Evolutionary conservation across 2,113 vertebrate genomes (phyloP), one percentile per base, ranked within the genome.

Genomic region (Calidris pygmaea): DNA sequence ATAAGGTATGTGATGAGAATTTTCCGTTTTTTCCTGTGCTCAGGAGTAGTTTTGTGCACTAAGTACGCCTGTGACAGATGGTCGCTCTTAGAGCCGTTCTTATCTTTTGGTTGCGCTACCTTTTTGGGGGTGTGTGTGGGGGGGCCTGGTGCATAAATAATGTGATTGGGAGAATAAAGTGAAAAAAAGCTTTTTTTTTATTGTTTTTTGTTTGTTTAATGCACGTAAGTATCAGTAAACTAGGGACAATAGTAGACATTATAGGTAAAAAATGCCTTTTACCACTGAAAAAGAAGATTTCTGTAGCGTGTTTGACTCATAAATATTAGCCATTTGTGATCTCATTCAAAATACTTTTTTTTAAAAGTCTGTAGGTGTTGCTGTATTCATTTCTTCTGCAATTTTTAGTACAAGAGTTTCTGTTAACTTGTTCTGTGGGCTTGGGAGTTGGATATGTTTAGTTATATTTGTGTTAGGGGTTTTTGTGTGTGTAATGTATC

Each of bases 221-320:
- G 30, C 55, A 10, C 0, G 0, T 29, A 72, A 41, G 18, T 35
- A 21, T 65, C 39, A 34, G 16, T n/a, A 23, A 67, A 45, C 1
- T 10, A 70, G 53, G 16, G 19, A 65, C 35, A 72, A 30, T 12
- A 10, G 41, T n/a, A 53, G n/a, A 37, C 16, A 7, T 13, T 35
- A 14, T 10, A 48, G 41, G 52, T 14, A 66, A 75, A 66, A 75
- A 22, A 21, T 7, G 19, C 32, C 19, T 81, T 76, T 58, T 37
- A 48, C 12, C 22, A 34, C 22, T 32, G 75, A 23, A 83, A 62
- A 83, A 32, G 5, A 34, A 35, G 48, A 43, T 79, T 65, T 39
- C 59, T 83, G 55, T 83, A 30, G 34, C 4, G 0, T 11, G 10
- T 55, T 91, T 90, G 79, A 74, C 34, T 90, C 30, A 56, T 73